Base-by-base conservation (phyloP, 2,797 vertebrate species). In the Dromococcyx pavoninus region DNA sequence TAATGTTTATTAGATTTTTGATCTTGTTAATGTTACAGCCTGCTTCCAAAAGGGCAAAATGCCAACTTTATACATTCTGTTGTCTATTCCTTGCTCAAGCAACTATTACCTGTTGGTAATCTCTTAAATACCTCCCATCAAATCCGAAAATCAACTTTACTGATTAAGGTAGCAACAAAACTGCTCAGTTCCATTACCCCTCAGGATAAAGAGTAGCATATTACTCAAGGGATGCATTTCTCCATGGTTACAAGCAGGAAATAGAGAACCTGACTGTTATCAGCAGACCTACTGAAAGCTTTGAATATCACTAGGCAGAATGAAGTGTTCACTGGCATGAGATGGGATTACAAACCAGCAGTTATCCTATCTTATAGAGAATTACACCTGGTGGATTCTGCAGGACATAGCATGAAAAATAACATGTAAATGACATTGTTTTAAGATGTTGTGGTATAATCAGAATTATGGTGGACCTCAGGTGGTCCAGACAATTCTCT, bases 221-320 rank as follows among this genome's bases (percentile, higher is more conserved):
- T 48, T 79, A 8, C 51, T 64, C 53, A 72, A 84, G 41, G 22
- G 43, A 69, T 15, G 10, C 3, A 28, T 73, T 89, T 56, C 30
- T 57, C 66, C 50, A 33, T 80, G n/a, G 17, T 25, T 71, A 17
- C 15, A 53, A 32, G 9, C 2, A 50, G 54, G 65, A 88, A 64
- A 69, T 10, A 57, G 70, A 17, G 3, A 43, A 3, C 10, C 32
- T 53, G 17, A 60, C n/a, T 37, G 9, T 11, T 43, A 33, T 19
- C 7, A 25, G 37, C 4, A 48, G 14, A 17, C 3, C 30, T 37
- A 9, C 43, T 23, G 51, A 64, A 32, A 85, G 43, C 23, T 89
- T 33, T 37, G 58, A 56, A 21, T 13, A 27, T 4, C 43, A 2
- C 6, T 48, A 13, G 14, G 37, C 48, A n/a, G 0, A 0, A 10